A percentile compares a stretch with the other conserved stretches of the same genome.
Evolutionary conservation across 2,113 vertebrate species (phyloP).

Genomic region (Phocoena phocoena): DNA sequence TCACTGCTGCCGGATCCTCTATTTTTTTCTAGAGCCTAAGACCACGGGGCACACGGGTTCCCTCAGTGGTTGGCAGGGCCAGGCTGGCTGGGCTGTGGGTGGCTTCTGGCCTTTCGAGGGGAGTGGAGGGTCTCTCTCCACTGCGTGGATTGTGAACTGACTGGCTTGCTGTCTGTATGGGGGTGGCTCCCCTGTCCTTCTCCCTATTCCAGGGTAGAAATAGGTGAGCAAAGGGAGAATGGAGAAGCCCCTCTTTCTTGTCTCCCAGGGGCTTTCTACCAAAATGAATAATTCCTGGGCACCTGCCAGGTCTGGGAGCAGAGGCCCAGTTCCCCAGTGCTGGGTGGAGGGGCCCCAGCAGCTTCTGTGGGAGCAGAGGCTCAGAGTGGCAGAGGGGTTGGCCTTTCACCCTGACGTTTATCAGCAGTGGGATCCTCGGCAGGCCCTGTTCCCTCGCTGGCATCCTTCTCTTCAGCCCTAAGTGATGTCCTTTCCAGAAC

Average conservation of each 20-base stretch:
- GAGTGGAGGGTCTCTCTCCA: neutral
- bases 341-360: neutral
- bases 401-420: neutral
- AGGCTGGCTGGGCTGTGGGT: too few species aligned
- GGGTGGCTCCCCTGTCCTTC: neutral
- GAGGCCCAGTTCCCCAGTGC: neutral
- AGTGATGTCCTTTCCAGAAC: neutral
- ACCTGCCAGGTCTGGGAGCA: too few species aligned
- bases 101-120: neutral
- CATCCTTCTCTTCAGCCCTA: neutral
- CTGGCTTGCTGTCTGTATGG: too few species aligned
- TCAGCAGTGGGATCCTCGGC: neutral
- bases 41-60: rapidly evolving
- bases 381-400: neutral
- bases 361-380: neutral
- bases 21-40: neutral
- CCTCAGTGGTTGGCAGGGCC: neutral
- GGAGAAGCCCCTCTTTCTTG: neutral
- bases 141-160: too few species aligned
- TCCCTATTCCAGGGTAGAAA: neutral
- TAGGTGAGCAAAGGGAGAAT: neutral
- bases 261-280: neutral
- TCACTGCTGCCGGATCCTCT: neutral
- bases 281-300: neutral
- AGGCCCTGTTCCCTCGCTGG: neutral